These are phyloP conservation scores for Eurois occulta DNA, from an alignment of 2,888 invertebrate species.

Conservation along the genomic window DNA sequence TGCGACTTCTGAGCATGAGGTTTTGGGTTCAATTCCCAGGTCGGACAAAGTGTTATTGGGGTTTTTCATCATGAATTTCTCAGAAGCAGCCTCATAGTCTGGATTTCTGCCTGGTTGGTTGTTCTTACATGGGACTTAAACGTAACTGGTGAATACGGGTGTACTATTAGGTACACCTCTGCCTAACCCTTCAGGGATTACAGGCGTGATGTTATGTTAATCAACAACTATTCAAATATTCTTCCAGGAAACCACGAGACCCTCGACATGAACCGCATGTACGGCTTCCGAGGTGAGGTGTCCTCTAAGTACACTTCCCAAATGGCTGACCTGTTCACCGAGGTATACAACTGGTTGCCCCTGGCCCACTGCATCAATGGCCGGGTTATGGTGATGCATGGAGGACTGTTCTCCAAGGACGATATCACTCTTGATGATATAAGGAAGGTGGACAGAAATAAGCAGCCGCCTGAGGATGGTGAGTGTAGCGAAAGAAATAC, in stretches of 20 bases:
- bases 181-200: neutral
- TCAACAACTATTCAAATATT: neutral
- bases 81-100: neutral
- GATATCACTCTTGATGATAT: slow-evolving; percentile 98
- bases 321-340: slow-evolving; percentile 99
- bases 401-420: slow-evolving; percentile 98
- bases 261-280: slow-evolving; percentile 99
- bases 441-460: slow-evolving; percentile 96
- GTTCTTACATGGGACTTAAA: neutral
- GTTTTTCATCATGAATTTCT: neutral
- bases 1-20: neutral
- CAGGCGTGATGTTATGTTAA: neutral
- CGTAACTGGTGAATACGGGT: too few relatives aligned
- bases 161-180: neutral
- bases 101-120: neutral
- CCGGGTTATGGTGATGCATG: slow-evolving; percentile 97
- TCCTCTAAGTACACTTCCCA: slow-evolving; percentile 98
- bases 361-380: slow-evolving; percentile 98
- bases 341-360: slow-evolving; percentile 99
- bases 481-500: slow-evolving; percentile 53
- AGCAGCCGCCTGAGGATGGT: slow-evolving; percentile 99
- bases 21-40: neutral
- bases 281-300: slow-evolving; percentile 99
- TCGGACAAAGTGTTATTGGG: neutral
- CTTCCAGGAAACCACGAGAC: slow-evolving; percentile 98